phyloP scores from a whole-genome alignment of 2,113 vertebrate genomes.

The Zosterops japonicus region DNA sequence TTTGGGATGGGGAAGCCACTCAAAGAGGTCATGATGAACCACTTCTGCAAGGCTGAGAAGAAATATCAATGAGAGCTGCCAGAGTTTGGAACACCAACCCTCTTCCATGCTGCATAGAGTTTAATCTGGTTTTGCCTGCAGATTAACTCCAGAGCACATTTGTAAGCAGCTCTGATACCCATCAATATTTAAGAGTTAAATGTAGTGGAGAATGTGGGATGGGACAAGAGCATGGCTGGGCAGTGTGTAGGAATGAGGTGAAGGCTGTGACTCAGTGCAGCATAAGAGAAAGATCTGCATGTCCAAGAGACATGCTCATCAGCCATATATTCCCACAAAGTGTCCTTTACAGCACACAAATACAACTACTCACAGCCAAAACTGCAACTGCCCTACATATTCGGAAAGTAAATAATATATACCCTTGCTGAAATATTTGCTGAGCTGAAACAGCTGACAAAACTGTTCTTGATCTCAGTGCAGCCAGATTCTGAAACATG shows the following conservation, averaged over 20 bases:
- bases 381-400: neutral
- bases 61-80: neutral
- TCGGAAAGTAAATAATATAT: neutral
- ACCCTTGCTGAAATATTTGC: neutral
- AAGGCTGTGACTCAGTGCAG: too few relatives aligned
- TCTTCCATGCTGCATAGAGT: rapidly evolving
- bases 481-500: neutral
- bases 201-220: neutral
- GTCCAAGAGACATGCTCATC: neutral
- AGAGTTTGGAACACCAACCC: neutral
- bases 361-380: neutral
- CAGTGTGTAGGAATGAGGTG: neutral
- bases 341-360: neutral
- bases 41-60: neutral
- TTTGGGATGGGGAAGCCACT: neutral
- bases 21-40: neutral
- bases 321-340: neutral
- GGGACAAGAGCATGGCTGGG: rapidly evolving
- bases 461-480: neutral
- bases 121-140: neutral
- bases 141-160: neutral
- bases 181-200: neutral
- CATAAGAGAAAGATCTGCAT: rapidly evolving
- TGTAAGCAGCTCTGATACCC: neutral
- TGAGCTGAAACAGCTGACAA: neutral